Evolutionary conservation across 2,888 invertebrate species (phyloP).

Genomic region (Nephrotoma appendiculata): DNA sequence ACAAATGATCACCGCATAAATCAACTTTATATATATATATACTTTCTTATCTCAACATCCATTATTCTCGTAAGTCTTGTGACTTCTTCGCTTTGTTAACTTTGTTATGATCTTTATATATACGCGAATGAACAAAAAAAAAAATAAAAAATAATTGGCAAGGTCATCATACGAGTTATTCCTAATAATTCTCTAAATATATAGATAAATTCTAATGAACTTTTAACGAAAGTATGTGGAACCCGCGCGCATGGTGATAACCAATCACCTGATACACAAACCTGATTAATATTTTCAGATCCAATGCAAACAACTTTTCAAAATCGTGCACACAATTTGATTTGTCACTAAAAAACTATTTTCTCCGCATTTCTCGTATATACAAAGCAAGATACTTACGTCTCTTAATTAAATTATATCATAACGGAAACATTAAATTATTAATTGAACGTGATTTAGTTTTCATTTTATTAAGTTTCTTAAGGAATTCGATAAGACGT

Average conservation of each 20-base stretch:
- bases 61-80: background rate
- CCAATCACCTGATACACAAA: background rate
- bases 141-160: background rate
- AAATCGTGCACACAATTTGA: background rate
- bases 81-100: background rate
- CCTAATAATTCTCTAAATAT: background rate
- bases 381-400: background rate
- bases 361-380: background rate
- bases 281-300: background rate
- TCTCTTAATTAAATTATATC: background rate
- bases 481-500: background rate
- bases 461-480: background rate
- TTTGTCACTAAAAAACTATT: background rate
- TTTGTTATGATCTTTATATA: background rate
- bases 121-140: background rate
- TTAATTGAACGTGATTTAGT: background rate
- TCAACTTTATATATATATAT: background rate
- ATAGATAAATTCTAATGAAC: background rate
- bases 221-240: background rate
- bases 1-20: background rate
- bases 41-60: background rate
- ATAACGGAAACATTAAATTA: background rate
- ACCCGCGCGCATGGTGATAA: background rate
- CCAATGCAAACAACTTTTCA: background rate
- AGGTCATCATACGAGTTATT: background rate